Conservation (phyloP, 64 coral and sea anemone species). For the Acropora tenuis region DNA sequence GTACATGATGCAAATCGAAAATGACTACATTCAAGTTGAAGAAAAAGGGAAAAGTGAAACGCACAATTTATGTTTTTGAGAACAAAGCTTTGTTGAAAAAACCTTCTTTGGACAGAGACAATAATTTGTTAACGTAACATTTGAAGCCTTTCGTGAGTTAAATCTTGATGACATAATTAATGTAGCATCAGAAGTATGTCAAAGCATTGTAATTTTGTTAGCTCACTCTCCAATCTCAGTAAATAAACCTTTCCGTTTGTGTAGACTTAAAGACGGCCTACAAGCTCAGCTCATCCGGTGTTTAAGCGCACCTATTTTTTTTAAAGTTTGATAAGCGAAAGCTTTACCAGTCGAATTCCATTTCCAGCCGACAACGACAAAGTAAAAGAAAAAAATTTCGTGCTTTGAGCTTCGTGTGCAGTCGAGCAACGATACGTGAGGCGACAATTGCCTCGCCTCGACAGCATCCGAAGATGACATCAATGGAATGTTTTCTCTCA, state of each 20-base stretch:
- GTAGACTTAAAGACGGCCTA: slow-evolving; percentile 13
- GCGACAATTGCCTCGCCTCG: neutral
- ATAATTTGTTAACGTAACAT: neutral
- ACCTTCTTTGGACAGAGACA: neutral
- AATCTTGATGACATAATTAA: neutral
- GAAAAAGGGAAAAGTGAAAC: neutral
- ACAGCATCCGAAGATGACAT: neutral
- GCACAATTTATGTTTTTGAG: too few relatives aligned
- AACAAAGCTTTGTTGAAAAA: neutral
- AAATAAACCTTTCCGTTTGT: slow-evolving; percentile 31
- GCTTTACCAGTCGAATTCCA: neutral
- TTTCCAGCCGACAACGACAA: neutral
- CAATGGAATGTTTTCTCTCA: slow-evolving; percentile 19
- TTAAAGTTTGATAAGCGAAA: neutral
- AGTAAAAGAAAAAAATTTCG: neutral
- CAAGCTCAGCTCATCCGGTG: slow-evolving; percentile 26
- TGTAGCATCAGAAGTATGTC: slow-evolving; percentile 20
- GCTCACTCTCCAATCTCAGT: slow-evolving; percentile 3
- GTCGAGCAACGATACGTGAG: neutral
- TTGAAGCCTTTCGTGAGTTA: neutral
- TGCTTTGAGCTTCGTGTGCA: neutral
- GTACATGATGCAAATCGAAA: neutral
- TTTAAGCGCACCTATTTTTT: neutral
- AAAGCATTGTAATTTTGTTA: neutral
- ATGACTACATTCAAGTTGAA: too few relatives aligned